These are phyloP conservation scores for Oxyscelio sp. DNA, from an alignment of 2,888 invertebrate species.

Conservation along the genomic window DNA sequence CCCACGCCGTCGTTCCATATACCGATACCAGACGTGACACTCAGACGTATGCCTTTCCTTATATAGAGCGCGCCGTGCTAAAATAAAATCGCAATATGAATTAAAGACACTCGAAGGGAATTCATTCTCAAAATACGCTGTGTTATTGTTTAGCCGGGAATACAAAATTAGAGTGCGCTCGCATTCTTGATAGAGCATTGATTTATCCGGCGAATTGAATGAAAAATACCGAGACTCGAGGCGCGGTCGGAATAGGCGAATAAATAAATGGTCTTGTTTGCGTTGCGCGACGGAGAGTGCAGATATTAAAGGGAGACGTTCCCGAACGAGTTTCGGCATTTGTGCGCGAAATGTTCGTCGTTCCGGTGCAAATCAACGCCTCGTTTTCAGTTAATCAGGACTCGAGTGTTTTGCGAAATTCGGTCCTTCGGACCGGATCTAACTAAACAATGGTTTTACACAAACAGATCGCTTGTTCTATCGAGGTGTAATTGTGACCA, in stretches of 20 bases:
- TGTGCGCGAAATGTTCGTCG: too few species aligned
- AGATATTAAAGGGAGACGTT: constrained; percentile 18
- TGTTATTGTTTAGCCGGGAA: constrained; percentile 44
- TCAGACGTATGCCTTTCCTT: constrained; percentile 52
- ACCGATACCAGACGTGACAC: constrained; percentile 46
- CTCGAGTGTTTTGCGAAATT: too few species aligned
- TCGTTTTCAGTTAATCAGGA: too few species aligned
- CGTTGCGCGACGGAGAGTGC: constrained; percentile 9
- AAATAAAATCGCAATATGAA: constrained; percentile 44
- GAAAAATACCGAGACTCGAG: not conserved
- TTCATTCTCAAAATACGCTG: constrained; percentile 25
- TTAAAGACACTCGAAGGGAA: constrained; percentile 1
- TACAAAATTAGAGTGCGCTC: constrained; percentile 21
- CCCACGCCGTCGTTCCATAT: constrained; percentile 57
- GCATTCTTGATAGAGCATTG: constrained; percentile 3
- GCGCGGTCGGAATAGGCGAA: not conserved
- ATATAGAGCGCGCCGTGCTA: constrained; percentile 34
- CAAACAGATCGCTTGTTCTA: too few species aligned
- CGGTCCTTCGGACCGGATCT: too few species aligned
- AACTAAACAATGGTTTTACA: too few species aligned
- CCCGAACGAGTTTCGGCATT: not conserved
- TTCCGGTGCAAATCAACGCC: too few species aligned
- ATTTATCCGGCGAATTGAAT: constrained; percentile 13
- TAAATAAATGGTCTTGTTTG: constrained; percentile 14
- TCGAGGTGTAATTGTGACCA: too few species aligned